A percentile compares a stretch with the other conserved stretches of the same genome.
Evolutionary conservation across 2,888 invertebrate genomes (phyloP).

Genomic region (Ochropleura leucogaster): DNA sequence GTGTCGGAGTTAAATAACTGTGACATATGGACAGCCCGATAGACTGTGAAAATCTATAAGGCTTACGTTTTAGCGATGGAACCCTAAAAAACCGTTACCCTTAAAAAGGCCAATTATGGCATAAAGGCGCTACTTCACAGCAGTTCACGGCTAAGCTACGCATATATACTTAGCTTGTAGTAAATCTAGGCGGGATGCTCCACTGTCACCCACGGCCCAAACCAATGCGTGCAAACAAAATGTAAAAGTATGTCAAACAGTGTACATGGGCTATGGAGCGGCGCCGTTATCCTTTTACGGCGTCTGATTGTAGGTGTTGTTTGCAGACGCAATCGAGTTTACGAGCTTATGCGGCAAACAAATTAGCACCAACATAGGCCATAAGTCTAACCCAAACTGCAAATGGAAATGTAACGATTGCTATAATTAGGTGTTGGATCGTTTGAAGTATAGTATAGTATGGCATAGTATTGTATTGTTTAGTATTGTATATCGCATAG

Average conservation of each 20-base stretch:
- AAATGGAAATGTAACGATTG: conserved; percentile 15
- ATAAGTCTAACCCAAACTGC: conserved; percentile 13
- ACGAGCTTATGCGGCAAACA: conserved; percentile 14
- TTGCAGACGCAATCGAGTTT: conserved; percentile 2
- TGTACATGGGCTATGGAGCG: background rate
- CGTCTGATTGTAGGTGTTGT: conserved; percentile 3
- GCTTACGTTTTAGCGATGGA: no score
- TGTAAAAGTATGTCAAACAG: background rate
- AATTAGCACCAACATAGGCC: conserved; percentile 27
- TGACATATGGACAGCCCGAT: no score
- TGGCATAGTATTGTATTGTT: no score
- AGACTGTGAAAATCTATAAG: no score
- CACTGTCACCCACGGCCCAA: background rate
- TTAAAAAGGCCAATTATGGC: background rate
- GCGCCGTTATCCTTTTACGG: conserved; percentile 7
- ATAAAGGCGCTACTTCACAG: background rate
- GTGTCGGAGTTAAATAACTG: no score
- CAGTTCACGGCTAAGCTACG: background rate
- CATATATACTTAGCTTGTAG: background rate
- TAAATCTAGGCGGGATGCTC: background rate
- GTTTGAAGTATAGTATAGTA: conserved; percentile 10
- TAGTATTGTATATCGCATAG: no score
- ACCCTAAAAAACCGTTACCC: no score
- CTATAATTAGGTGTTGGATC: conserved; percentile 1
- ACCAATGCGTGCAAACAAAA: background rate